A percentile compares a stretch with the other conserved stretches of the same genome.
Conservation (phyloP, 1,140 invertebrate species). For the Capitella teleta region DNA sequence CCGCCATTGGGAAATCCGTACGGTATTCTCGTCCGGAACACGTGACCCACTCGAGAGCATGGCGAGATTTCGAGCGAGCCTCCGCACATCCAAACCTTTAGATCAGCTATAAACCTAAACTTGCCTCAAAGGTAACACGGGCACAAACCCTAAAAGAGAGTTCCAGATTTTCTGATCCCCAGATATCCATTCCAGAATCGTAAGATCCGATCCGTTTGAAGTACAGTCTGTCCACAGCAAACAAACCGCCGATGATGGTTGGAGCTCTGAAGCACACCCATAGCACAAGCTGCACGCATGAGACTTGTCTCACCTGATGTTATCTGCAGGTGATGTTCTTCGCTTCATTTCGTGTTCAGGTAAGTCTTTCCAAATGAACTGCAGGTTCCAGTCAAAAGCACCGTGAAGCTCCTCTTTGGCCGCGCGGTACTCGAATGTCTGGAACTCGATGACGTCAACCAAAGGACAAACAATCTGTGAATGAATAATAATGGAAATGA, state of each 20-base stretch:
- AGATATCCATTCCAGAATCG: slow-evolving; percentile 87
- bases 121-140: background rate
- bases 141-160: slow-evolving; percentile 4
- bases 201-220: slow-evolving; percentile 84
- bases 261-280: slow-evolving; percentile 63
- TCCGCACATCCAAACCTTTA: slow-evolving; percentile 98
- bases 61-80: slow-evolving; percentile 86
- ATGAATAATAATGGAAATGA: no score
- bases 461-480: no score
- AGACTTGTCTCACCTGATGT: slow-evolving; percentile 59
- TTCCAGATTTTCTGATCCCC: slow-evolving; percentile 61
- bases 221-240: slow-evolving; percentile 43
- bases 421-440: slow-evolving; percentile 76
- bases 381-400: slow-evolving; percentile 96
- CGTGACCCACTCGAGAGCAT: slow-evolving; percentile 92
- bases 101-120: no score
- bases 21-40: slow-evolving; percentile 59
- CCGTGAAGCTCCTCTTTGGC: slow-evolving; percentile 53
- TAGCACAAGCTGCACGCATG: no score
- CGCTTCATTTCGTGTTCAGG: slow-evolving; percentile 69
- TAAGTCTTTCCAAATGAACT: slow-evolving; percentile 71
- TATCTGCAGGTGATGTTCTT: slow-evolving; percentile 75
- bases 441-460: slow-evolving; percentile 95
- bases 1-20: slow-evolving; percentile 21
- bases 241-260: slow-evolving; percentile 59